Percentiles rank a stretch among this genome's conserved stretches.
Evolutionary conservation across 2,113 vertebrate species (phyloP).

Genomic region (Orthonyx spaldingii): DNA sequence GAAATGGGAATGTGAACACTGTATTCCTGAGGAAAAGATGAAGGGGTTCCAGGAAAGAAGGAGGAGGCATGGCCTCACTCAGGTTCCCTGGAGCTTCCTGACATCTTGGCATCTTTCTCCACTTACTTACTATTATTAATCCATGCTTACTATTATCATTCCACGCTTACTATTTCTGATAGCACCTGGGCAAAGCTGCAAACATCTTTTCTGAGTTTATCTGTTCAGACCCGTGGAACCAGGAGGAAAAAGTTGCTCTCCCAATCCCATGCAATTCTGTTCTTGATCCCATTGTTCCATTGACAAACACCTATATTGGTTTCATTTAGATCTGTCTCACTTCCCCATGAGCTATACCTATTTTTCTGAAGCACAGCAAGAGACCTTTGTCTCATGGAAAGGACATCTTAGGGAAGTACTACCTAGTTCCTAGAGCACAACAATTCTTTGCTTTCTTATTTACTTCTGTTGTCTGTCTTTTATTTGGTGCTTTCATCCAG

Average conservation of each 20-base stretch:
- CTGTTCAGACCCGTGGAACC: rapidly evolving
- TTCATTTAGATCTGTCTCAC: neutral
- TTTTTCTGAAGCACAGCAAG: neutral
- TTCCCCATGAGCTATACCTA: neutral
- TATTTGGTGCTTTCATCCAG: neutral
- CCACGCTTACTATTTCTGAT: neutral
- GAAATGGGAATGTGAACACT: neutral
- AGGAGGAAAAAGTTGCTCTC: rapidly evolving
- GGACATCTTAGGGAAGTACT: neutral
- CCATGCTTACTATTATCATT: no score
- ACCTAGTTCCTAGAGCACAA: neutral
- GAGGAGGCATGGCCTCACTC: neutral
- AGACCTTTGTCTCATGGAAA: neutral
- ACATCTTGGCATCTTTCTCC: neutral
- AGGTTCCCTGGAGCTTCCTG: neutral
- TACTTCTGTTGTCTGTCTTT: neutral
- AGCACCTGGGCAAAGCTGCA: rapidly evolving
- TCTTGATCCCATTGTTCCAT: neutral
- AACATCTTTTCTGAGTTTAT: neutral
- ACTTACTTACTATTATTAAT: neutral
- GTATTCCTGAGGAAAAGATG: neutral
- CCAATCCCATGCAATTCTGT: neutral
- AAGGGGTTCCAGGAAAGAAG: neutral
- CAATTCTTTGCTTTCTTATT: neutral
- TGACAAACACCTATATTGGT: neutral